Percentiles rank a stretch among this genome's conserved stretches.
These are phyloP conservation scores for Rhodinocichla rosea DNA, from an alignment of 2,113 vertebrate genomes.

Conservation along the genomic window DNA sequence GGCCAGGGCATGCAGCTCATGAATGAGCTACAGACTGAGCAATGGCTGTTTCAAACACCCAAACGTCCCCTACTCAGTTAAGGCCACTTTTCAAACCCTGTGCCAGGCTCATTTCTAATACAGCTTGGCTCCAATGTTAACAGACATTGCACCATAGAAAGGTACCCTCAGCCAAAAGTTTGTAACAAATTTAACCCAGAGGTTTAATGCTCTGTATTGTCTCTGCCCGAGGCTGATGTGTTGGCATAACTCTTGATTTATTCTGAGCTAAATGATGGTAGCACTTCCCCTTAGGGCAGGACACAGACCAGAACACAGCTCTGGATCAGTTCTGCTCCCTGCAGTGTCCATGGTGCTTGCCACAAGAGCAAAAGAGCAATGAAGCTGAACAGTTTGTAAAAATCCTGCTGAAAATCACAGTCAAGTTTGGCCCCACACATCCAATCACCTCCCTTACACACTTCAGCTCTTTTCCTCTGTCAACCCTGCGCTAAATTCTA, in stretches of 20 bases:
- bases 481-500: not conserved
- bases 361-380: not conserved
- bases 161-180: not conserved
- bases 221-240: not conserved
- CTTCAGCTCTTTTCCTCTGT: not conserved
- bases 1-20: not conserved
- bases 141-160: not conserved
- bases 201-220: not conserved
- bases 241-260: not conserved
- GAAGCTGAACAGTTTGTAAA: not conserved
- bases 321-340: not conserved
- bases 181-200: not conserved
- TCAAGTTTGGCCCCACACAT: not conserved
- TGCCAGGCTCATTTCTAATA: not conserved
- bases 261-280: not conserved
- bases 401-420: not conserved
- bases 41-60: not conserved
- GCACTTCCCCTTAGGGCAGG: not conserved
- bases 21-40: not conserved
- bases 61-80: not conserved
- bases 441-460: not conserved
- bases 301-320: not conserved
- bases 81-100: not conserved
- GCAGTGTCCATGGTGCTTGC: not conserved
- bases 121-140: not conserved